These are phyloP conservation scores for Ladona fulva DNA, from an alignment of 1,140 invertebrate genomes.

Conservation along the genomic window DNA sequence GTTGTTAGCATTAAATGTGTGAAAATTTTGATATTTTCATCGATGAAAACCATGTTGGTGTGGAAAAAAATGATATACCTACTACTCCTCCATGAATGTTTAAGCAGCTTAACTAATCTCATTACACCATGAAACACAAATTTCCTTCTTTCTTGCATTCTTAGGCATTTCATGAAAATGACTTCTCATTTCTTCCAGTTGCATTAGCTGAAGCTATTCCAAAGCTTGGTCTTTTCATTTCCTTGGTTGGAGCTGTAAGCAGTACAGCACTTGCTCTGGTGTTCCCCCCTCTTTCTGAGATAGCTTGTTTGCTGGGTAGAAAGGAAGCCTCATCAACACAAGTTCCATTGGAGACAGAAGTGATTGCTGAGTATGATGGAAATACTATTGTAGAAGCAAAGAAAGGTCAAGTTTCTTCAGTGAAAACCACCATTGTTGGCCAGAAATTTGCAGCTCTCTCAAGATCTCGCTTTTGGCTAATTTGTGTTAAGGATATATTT, in stretches of 20 bases:
- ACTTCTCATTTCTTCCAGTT: constrained; percentile 47
- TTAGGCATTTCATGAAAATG: too few species aligned
- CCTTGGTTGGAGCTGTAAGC: constrained; percentile 79
- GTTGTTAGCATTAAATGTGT: too few species aligned
- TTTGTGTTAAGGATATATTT: constrained; percentile 48
- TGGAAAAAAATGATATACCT: too few species aligned
- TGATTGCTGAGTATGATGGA: constrained; percentile 27
- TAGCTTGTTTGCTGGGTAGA: constrained; percentile 41
- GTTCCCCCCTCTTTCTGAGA: constrained; percentile 79
- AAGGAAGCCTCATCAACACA: constrained; percentile 31
- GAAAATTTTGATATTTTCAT: too few species aligned
- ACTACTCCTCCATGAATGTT: too few species aligned
- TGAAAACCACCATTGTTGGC: neutral
- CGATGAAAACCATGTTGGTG: too few species aligned
- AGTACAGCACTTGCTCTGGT: constrained; percentile 78
- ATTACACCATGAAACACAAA: too few species aligned
- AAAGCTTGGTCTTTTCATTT: constrained; percentile 77
- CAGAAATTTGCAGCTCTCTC: neutral
- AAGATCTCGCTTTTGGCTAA: constrained; percentile 22
- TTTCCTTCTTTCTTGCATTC: too few species aligned
- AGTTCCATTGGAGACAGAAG: constrained; percentile 21
- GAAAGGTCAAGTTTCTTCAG: neutral
- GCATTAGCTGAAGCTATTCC: constrained; percentile 71
- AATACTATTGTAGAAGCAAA: neutral
- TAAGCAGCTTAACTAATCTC: too few species aligned